Conservation (phyloP, 2,888 invertebrate genomes). For the Copidosoma aretas region DNA sequence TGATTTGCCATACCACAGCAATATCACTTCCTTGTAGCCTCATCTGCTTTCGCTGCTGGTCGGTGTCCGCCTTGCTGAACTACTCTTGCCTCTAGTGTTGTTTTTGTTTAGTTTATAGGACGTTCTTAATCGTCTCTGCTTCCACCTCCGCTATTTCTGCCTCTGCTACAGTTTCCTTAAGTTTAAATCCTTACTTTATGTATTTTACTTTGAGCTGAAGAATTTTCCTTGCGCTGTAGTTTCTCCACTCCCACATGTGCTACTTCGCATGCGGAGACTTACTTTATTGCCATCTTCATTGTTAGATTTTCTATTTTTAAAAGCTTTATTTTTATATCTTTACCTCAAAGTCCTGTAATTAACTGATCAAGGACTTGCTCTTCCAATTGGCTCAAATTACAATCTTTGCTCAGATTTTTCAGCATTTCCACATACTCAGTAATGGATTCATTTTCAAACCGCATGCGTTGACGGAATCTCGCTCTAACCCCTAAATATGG, state of each 20-base stretch:
- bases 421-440: background rate
- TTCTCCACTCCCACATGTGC: background rate
- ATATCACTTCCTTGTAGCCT: background rate
- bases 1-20: background rate
- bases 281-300: background rate
- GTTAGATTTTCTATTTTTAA: conserved; percentile 2
- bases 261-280: background rate
- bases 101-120: background rate
- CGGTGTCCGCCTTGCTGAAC: background rate
- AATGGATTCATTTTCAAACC: background rate
- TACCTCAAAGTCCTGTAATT: background rate
- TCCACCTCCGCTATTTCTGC: background rate
- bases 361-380: background rate
- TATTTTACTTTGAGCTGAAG: background rate
- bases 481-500: background rate
- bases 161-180: background rate
- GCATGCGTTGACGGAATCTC: background rate
- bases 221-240: no score
- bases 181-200: background rate
- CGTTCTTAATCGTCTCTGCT: background rate
- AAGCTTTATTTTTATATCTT: background rate
- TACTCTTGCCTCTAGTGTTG: background rate
- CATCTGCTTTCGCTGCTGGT: background rate
- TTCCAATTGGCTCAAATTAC: background rate
- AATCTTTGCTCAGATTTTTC: background rate